Percentiles rank a stretch among this genome's conserved stretches.
Evolutionary conservation across 2,797 vertebrate genomes (phyloP).

Genomic region (Poeciliopsis paucimaculata): DNA sequence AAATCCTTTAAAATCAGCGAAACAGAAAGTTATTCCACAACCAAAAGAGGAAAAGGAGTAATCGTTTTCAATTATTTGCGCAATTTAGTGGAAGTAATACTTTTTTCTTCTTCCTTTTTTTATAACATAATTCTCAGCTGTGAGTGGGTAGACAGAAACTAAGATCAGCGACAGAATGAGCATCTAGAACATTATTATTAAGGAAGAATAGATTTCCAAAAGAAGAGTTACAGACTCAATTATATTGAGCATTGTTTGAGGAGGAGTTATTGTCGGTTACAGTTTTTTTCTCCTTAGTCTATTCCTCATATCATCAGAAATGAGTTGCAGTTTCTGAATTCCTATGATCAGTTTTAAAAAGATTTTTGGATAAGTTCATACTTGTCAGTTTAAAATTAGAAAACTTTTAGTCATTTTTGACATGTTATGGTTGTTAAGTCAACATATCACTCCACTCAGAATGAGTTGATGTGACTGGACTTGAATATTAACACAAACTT

Average conservation of each 20-base stretch:
- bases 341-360: background rate
- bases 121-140: background rate
- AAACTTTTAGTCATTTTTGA: background rate
- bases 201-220: constrained; percentile 1
- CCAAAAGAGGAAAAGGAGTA: background rate
- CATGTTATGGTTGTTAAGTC: background rate
- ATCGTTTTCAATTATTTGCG: background rate
- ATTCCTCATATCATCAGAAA: background rate
- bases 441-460: background rate
- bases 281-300: background rate
- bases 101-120: background rate
- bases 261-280: background rate
- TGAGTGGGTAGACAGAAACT: background rate
- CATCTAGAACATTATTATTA: background rate
- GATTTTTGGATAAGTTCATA: background rate
- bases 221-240: background rate
- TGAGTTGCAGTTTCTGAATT: background rate
- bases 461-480: background rate
- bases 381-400: background rate
- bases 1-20: background rate
- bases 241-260: background rate
- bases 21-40: background rate
- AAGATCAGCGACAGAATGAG: background rate
- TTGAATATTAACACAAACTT: background rate
- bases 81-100: background rate